These are phyloP conservation scores for Erythrocercus mccallii DNA, from an alignment of 2,113 vertebrate genomes.

Conservation along the genomic window DNA sequence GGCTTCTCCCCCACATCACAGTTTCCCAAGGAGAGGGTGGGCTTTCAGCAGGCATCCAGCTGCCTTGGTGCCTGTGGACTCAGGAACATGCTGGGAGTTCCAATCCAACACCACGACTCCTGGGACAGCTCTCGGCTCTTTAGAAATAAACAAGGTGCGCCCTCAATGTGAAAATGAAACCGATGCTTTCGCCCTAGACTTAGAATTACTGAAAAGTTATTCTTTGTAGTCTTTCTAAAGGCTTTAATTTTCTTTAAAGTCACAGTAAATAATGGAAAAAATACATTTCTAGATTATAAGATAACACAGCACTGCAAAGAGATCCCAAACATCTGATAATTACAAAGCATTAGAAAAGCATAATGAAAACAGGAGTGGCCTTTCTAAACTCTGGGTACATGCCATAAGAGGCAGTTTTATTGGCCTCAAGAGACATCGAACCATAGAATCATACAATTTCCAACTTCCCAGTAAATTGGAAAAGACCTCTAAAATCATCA, in stretches of 20 bases:
- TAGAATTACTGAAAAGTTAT: neutral
- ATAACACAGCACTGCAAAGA: neutral
- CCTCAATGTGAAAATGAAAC: neutral
- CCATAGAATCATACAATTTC: neutral
- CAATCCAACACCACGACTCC: accelerated
- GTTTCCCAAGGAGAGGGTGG: neutral
- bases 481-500: neutral
- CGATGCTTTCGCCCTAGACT: neutral
- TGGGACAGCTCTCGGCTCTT: neutral
- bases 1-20: neutral
- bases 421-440: neutral
- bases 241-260: neutral
- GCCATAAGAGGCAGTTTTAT: neutral
- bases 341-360: neutral
- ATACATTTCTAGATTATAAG: neutral
- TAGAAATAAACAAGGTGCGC: neutral
- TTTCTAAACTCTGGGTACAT: neutral
- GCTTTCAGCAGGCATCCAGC: neutral
- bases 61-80: neutral
- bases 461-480: neutral
- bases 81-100: accelerated
- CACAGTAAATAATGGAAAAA: neutral
- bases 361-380: neutral
- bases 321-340: neutral
- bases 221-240: neutral